These are phyloP conservation scores for Scaptomyza polygonia DNA, from an alignment of 2,888 invertebrate species.

Conservation along the genomic window DNA sequence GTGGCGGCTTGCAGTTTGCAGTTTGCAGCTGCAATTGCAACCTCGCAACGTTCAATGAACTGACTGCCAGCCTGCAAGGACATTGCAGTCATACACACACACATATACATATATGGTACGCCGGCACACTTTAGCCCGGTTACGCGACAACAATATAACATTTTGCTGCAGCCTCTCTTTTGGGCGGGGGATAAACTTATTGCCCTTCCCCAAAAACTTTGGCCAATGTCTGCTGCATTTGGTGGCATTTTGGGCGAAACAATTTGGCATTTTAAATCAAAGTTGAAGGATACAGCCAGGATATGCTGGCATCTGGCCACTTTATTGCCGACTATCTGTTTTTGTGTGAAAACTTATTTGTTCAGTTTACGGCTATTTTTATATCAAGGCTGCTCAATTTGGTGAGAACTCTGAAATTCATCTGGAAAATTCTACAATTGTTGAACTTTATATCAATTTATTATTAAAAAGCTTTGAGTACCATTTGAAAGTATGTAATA, in stretches of 20 bases:
- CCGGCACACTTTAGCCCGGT: constrained; percentile 40
- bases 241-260: constrained; percentile 43
- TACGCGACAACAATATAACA: constrained; percentile 49
- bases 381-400: constrained; percentile 26
- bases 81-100: constrained; percentile 55
- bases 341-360: neutral
- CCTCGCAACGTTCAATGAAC: constrained; percentile 65
- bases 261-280: constrained; percentile 66
- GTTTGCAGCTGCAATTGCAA: constrained; percentile 61
- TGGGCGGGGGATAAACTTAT: neutral
- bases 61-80: constrained; percentile 62
- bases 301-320: constrained; percentile 14
- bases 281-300: constrained; percentile 66
- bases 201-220: neutral
- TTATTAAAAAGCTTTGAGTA: neutral
- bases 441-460: neutral
- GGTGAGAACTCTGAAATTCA: constrained; percentile 1
- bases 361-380: constrained; percentile 4
- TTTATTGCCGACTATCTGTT: constrained; percentile 5
- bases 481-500: neutral
- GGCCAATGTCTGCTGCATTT: constrained; percentile 12
- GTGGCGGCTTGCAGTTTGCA: constrained; percentile 55
- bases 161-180: constrained; percentile 15
- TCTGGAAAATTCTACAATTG: constrained; percentile 15
- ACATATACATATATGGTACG: constrained; percentile 2